A percentile compares a stretch with the other conserved stretches of the same genome.
Conservation (phyloP, 1,140 invertebrate species). For the Lutraria rhynchaena region DNA sequence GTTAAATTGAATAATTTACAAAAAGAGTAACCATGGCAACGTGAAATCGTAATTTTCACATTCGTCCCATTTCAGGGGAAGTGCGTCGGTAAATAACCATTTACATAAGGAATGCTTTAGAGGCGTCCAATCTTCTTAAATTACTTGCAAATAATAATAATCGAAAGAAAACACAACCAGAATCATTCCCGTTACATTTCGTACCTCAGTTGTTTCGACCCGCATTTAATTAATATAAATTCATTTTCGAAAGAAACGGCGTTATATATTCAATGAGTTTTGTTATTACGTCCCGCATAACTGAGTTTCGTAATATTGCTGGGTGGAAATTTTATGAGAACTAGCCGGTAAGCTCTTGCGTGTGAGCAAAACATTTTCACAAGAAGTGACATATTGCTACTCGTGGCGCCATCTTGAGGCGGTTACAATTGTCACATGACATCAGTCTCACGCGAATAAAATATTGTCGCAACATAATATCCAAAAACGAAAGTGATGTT, state of each 20-base stretch:
- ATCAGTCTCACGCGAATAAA: neutral
- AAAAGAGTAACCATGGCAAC: constrained; percentile 26
- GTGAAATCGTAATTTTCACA: constrained; percentile 6
- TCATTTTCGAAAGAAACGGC: no score
- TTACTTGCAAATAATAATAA: neutral
- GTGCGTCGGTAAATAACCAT: constrained; percentile 29
- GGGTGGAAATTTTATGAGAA: constrained; percentile 24
- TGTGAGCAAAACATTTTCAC: constrained; percentile 7
- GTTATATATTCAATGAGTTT: neutral
- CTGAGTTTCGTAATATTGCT: constrained; percentile 22
- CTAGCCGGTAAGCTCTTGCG: constrained; percentile 10
- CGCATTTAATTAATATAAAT: no score
- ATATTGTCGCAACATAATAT: no score
- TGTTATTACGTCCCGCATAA: neutral
- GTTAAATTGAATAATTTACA: constrained; percentile 47
- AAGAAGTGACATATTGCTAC: constrained; percentile 10
- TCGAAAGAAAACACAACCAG: constrained; percentile 30
- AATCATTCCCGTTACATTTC: neutral
- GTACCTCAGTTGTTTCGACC: no score
- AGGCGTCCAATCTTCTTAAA: neutral
- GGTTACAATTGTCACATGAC: neutral
- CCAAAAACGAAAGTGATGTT: no score
- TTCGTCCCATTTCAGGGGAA: neutral
- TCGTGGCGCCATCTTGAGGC: constrained; percentile 10
- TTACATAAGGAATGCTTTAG: constrained; percentile 39